Percentiles rank a stretch among this genome's conserved stretches.
These are phyloP conservation scores for Pao palembangensis DNA, from an alignment of 2,113 vertebrate species.

Conservation along the genomic window DNA sequence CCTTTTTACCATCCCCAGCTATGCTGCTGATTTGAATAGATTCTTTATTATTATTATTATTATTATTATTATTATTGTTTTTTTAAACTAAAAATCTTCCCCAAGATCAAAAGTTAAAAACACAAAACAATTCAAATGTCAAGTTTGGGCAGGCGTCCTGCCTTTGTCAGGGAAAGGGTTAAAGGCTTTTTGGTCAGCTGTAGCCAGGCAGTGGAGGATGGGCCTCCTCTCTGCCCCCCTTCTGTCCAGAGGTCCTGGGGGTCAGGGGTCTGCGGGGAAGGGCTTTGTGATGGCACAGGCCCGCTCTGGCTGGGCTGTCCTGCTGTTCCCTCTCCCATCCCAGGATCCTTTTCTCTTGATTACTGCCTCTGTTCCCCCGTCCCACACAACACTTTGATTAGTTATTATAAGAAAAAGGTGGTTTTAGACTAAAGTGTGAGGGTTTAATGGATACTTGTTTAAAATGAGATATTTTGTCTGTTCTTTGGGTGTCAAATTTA, in stretches of 20 bases:
- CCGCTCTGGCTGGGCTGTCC: slow-evolving; percentile 48
- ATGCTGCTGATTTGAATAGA: too few relatives aligned
- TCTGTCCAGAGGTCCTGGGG: slow-evolving; percentile 69
- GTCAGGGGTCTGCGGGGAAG: slow-evolving; percentile 69
- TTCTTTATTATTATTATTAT: too few relatives aligned
- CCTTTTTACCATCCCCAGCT: too few relatives aligned
- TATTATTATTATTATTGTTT: background rate
- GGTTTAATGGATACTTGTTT: slow-evolving; percentile 16
- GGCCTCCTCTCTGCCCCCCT: slow-evolving; percentile 56
- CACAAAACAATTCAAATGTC: slow-evolving; percentile 22
- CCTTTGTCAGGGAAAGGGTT: slow-evolving; percentile 59
- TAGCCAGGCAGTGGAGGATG: slow-evolving; percentile 63
- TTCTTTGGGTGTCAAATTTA: too few relatives aligned
- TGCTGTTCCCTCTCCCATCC: slow-evolving; percentile 53
- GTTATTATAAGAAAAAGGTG: slow-evolving; percentile 41
- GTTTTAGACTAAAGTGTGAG: slow-evolving; percentile 13
- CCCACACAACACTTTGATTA: slow-evolving; percentile 50
- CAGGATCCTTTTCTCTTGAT: slow-evolving; percentile 53
- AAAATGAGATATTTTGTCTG: background rate
- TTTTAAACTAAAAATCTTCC: background rate
- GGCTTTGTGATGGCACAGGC: slow-evolving; percentile 72
- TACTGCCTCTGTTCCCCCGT: slow-evolving; percentile 52
- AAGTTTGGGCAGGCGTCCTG: slow-evolving; percentile 39
- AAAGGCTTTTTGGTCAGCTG: slow-evolving; percentile 68
- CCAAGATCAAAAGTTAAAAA: background rate